Percentiles rank a stretch among this genome's conserved stretches.
Conservation (phyloP, 2,797 vertebrate species). For the Crocidura indochinensis region DNA sequence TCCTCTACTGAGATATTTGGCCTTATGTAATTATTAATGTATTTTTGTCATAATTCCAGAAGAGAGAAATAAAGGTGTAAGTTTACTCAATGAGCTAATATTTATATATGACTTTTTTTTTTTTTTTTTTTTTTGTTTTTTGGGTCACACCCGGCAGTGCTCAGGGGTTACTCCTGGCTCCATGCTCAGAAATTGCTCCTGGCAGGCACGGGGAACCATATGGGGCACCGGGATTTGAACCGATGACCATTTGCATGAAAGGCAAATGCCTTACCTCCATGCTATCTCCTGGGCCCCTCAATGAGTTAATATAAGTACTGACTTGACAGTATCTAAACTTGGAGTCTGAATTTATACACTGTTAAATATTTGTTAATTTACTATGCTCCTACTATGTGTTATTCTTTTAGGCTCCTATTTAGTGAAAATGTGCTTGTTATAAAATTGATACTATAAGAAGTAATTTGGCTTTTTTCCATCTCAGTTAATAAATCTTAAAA, state of each 20-base stretch:
- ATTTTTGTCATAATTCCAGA: slow-evolving; percentile 62
- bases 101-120: no score
- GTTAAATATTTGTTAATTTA: slow-evolving; percentile 43
- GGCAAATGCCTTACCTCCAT: no score
- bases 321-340: slow-evolving; percentile 24
- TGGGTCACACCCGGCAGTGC: no score
- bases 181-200: no score
- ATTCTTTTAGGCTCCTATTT: slow-evolving; percentile 1
- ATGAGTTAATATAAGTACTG: slow-evolving; percentile 29
- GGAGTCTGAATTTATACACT: slow-evolving; percentile 22
- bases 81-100: background rate
- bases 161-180: no score
- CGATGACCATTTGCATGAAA: no score
- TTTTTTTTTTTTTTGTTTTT: no score
- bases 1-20: slow-evolving; percentile 22
- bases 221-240: no score
- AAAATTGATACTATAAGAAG: slow-evolving; percentile 48
- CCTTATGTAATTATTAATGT: slow-evolving; percentile 37
- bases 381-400: slow-evolving; percentile 15
- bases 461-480: slow-evolving; percentile 30
- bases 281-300: no score
- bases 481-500: slow-evolving; percentile 67
- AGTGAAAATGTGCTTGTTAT: slow-evolving; percentile 40
- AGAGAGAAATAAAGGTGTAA: slow-evolving; percentile 8
- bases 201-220: no score